Conservation (phyloP, 2,888 invertebrate genomes). For the Sialis fuliginosa region DNA sequence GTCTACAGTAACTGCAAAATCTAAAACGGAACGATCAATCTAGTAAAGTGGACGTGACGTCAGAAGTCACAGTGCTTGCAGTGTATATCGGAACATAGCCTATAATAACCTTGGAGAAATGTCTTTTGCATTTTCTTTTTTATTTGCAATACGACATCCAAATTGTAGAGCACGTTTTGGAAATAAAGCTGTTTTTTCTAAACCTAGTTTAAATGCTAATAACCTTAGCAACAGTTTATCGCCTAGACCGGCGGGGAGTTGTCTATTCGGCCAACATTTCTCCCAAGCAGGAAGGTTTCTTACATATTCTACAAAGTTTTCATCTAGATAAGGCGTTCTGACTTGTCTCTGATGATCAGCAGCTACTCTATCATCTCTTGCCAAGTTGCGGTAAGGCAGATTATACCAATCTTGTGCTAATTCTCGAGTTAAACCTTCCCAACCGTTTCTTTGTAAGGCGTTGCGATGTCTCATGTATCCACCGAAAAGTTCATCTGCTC, state of each 20-base stretch:
- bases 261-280: constrained; percentile 37
- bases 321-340: constrained; percentile 65
- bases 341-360: constrained; percentile 75
- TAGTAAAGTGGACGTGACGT: too few relatives aligned
- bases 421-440: constrained; percentile 34
- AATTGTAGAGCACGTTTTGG: constrained; percentile 95
- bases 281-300: constrained; percentile 46
- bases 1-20: too few relatives aligned
- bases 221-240: constrained; percentile 80
- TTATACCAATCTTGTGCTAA: constrained; percentile 58
- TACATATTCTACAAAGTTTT: constrained; percentile 46
- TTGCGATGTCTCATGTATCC: constrained; percentile 83
- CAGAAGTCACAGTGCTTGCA: too few relatives aligned
- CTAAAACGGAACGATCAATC: too few relatives aligned
- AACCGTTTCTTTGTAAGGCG: constrained; percentile 38
- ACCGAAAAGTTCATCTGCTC: constrained; percentile 93
- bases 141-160: constrained; percentile 86
- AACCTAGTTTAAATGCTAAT: constrained; percentile 47
- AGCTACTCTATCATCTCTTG: constrained; percentile 85
- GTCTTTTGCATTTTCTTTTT: constrained; percentile 73
- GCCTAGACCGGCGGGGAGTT: constrained; percentile 61
- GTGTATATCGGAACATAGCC: too few relatives aligned
- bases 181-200: constrained; percentile 41
- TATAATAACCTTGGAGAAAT: constrained; percentile 32
- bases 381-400: constrained; percentile 80